These are phyloP conservation scores for Acholoe squamosa DNA, from an alignment of 2,888 invertebrate species.

Conservation along the genomic window DNA sequence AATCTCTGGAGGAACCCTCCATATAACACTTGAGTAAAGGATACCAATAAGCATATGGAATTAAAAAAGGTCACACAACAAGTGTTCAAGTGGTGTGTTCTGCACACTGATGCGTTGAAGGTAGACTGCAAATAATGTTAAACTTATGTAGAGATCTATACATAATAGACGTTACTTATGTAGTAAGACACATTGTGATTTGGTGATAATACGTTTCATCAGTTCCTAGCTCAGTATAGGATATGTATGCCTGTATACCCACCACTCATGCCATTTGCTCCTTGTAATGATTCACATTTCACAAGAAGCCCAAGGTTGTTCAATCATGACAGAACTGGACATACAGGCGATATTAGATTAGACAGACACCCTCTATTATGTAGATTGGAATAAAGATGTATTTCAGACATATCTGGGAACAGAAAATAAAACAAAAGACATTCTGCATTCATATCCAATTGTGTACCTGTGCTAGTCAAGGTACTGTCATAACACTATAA, in stretches of 20 bases:
- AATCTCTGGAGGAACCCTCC: neutral
- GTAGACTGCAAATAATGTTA: neutral
- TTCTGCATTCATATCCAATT: too few relatives aligned
- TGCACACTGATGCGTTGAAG: neutral
- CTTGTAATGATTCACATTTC: neutral
- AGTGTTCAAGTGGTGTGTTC: neutral
- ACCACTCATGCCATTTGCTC: neutral
- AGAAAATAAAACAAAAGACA: too few relatives aligned
- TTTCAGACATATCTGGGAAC: too few relatives aligned
- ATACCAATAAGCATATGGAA: neutral
- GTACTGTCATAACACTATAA: too few relatives aligned
- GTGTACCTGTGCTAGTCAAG: too few relatives aligned
- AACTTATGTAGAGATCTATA: neutral
- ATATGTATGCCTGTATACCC: neutral
- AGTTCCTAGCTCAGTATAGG: neutral
- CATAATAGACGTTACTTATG: neutral
- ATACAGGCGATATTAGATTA: neutral
- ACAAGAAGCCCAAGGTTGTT: neutral
- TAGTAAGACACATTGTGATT: neutral
- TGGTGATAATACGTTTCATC: neutral
- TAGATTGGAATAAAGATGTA: too few relatives aligned
- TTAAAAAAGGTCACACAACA: neutral
- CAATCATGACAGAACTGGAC: neutral
- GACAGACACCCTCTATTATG: neutral
- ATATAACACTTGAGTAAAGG: constrained; percentile 9